Evolutionary conservation across 1,140 invertebrate species (phyloP).

Genomic region (Scaptomyza montana): DNA sequence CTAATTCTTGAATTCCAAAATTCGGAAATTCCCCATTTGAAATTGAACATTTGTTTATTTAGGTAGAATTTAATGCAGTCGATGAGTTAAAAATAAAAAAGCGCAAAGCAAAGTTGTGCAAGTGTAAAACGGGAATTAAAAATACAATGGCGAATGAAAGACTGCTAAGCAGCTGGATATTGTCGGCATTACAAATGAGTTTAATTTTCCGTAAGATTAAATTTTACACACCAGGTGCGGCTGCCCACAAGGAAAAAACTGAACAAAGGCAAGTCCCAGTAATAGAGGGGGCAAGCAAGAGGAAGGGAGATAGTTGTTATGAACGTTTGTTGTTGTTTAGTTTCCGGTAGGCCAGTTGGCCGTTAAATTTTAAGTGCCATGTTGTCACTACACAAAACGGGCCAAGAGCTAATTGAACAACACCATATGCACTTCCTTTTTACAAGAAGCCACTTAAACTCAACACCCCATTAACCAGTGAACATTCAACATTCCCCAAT

Average conservation of each 20-base stretch:
- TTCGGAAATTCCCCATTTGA: background rate
- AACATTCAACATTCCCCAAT: conserved; percentile 34
- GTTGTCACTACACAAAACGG: conserved; percentile 61
- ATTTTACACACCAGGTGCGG: conserved; percentile 20
- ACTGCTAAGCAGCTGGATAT: conserved; percentile 38
- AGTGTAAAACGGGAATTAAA: conserved; percentile 10
- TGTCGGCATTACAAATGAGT: conserved; percentile 18
- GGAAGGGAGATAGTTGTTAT: conserved; percentile 16
- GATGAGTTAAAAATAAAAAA: conserved; percentile 22
- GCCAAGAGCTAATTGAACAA: conserved; percentile 38
- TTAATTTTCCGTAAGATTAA: conserved; percentile 12
- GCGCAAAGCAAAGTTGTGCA: conserved; percentile 34
- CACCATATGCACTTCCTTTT: conserved; percentile 57
- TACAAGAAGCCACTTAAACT: conserved; percentile 17
- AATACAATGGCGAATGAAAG: conserved; percentile 2
- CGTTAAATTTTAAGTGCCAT: conserved; percentile 64
- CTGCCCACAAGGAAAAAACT: conserved; percentile 56
- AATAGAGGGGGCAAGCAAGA: background rate
- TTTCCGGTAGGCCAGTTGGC: conserved; percentile 61
- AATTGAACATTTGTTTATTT: conserved; percentile 57
- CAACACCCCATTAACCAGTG: conserved; percentile 8
- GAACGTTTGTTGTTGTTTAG: conserved; percentile 75
- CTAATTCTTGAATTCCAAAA: conserved; percentile 44
- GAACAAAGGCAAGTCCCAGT: conserved; percentile 33
- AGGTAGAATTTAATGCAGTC: conserved; percentile 25